These are phyloP conservation scores for Actinostola sp. DNA, from an alignment of 92 coral and sea anemone species.

Conservation along the genomic window DNA sequence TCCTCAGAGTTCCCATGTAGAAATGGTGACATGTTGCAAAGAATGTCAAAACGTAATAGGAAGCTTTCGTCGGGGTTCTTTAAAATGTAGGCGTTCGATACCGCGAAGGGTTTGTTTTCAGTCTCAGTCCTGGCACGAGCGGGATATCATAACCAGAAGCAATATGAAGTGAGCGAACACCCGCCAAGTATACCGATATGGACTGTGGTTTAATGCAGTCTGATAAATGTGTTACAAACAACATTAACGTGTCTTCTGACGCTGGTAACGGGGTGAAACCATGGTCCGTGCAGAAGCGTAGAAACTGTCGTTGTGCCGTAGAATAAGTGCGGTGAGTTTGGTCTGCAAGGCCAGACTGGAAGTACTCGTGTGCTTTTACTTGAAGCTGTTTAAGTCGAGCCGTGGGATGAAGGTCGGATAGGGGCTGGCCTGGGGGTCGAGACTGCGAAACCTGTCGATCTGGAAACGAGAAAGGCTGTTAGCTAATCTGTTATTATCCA, in stretches of 20 bases:
- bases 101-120: constrained; percentile 58
- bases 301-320: constrained; percentile 52
- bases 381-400: constrained; percentile 20
- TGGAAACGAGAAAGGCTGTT: constrained; percentile 62
- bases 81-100: constrained; percentile 44
- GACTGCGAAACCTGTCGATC: constrained; percentile 30
- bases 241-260: constrained; percentile 25
- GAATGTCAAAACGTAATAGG: constrained; percentile 55
- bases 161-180: constrained; percentile 53
- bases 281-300: constrained; percentile 34
- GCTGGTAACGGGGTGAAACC: constrained; percentile 26
- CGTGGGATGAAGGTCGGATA: constrained; percentile 14
- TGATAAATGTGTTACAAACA: constrained; percentile 40
- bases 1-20: background rate
- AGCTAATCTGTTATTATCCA: constrained; percentile 30
- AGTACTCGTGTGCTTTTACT: constrained; percentile 23
- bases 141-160: constrained; percentile 46
- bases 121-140: too few relatives aligned
- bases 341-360: constrained; percentile 14
- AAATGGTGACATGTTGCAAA: constrained; percentile 23
- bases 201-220: constrained; percentile 31
- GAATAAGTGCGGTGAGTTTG: constrained; percentile 47
- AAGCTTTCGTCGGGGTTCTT: constrained; percentile 25
- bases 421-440: constrained; percentile 31
- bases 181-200: constrained; percentile 52